phyloP scores from a whole-genome alignment of 1,140 invertebrate genomes.

The Archivesica marissinica region DNA sequence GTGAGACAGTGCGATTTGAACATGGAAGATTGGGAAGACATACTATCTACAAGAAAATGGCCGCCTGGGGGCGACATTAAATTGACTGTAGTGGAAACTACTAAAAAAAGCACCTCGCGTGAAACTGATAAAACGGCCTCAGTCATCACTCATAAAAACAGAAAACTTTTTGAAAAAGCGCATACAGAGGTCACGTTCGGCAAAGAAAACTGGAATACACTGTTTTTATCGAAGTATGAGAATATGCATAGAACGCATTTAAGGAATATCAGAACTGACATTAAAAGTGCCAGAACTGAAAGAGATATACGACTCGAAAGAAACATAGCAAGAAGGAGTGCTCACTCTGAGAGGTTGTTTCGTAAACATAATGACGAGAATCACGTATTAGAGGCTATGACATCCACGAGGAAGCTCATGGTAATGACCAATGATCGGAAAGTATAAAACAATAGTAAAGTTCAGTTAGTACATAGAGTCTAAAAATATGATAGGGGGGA shows the following conservation, averaged over 20 bases:
- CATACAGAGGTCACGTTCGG: not conserved
- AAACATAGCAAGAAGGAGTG: not conserved
- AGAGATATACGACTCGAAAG: not conserved
- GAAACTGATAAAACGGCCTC: not conserved
- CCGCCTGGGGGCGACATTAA: not conserved
- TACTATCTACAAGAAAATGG: slow-evolving; percentile 25
- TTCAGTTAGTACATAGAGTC: no score
- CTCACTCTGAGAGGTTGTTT: not conserved
- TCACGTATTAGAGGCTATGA: not conserved
- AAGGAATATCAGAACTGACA: not conserved
- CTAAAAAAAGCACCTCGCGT: not conserved
- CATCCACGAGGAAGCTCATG: not conserved
- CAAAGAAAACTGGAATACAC: not conserved
- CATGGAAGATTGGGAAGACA: slow-evolving; percentile 49
- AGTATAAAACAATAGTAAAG: no score
- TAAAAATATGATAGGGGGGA: no score
- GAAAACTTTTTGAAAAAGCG: not conserved
- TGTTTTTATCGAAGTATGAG: not conserved
- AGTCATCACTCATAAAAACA: not conserved
- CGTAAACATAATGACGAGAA: not conserved
- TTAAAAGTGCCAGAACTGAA: not conserved
- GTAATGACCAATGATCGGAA: no score
- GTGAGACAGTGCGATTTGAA: no score
- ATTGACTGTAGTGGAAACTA: not conserved
- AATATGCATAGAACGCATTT: not conserved